A percentile compares a stretch with the other conserved stretches of the same genome.
These are phyloP conservation scores for Tyto alba DNA, from an alignment of 2,113 vertebrate genomes.

Conservation along the genomic window DNA sequence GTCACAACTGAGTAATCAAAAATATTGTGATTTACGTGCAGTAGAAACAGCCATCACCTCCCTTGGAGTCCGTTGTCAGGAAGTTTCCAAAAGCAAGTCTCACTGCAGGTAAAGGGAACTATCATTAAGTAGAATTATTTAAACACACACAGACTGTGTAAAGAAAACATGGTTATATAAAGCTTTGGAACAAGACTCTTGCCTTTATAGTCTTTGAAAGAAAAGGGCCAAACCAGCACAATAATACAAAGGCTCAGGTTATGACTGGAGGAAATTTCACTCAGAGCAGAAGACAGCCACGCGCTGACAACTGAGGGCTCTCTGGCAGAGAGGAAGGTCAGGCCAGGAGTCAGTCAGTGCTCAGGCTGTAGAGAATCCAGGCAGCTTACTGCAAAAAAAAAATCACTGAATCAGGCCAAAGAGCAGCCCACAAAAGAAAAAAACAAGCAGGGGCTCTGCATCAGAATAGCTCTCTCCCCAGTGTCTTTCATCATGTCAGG, in stretches of 20 bases:
- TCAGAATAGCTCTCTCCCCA: background rate
- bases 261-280: background rate
- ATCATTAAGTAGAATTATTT: background rate
- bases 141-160: background rate
- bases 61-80: background rate
- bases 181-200: background rate
- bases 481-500: background rate
- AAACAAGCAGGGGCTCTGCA: background rate
- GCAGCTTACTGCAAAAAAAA: background rate
- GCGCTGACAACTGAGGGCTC: background rate
- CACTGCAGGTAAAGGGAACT: background rate
- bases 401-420: background rate
- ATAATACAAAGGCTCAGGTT: background rate
- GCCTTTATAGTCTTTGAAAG: background rate
- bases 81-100: background rate
- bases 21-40: background rate
- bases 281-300: background rate
- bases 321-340: background rate
- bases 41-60: background rate
- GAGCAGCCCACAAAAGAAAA: background rate
- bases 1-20: background rate
- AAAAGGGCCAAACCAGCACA: background rate
- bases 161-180: conserved; percentile 7
- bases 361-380: background rate
- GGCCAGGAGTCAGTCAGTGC: background rate